A percentile compares a stretch with the other conserved stretches of the same genome.
Conservation (phyloP, 2,113 vertebrate species). For the Hydrochoerus hydrochaeris region DNA sequence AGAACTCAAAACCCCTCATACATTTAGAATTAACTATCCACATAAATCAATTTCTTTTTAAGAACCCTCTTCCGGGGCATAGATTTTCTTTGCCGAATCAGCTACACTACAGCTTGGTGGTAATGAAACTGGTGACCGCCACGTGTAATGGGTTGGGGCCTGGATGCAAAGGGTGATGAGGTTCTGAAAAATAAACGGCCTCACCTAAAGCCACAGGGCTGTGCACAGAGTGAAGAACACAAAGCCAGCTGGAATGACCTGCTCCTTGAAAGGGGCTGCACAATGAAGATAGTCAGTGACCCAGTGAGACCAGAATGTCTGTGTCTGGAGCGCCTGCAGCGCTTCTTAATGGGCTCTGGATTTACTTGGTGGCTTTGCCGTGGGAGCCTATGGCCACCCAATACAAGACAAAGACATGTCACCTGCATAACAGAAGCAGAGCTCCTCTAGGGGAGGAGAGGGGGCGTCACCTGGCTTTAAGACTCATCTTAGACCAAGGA, state of each 20-base stretch:
- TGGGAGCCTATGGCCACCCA: neutral
- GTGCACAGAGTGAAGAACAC: neutral
- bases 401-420: constrained; percentile 60
- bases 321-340: constrained; percentile 46
- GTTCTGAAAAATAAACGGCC: constrained; percentile 57
- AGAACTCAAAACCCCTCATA: neutral
- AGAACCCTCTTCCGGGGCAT: constrained; percentile 48
- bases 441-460: neutral
- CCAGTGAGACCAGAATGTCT: neutral
- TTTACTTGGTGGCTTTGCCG: constrained; percentile 60
- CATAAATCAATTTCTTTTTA: constrained; percentile 47
- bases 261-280: constrained; percentile 30
- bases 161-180: neutral
- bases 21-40: constrained; percentile 63
- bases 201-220: constrained; percentile 22
- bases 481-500: constrained; percentile 75
- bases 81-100: constrained; percentile 52
- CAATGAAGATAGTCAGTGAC: constrained; percentile 40
- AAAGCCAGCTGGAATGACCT: constrained; percentile 45
- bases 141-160: neutral
- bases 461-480: constrained; percentile 12
- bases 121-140: constrained; percentile 37
- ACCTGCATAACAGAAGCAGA: constrained; percentile 67
- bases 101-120: neutral
- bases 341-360: constrained; percentile 66